phyloP scores from a whole-genome alignment of 1,140 invertebrate genomes.

The Drusus annulatus region DNA sequence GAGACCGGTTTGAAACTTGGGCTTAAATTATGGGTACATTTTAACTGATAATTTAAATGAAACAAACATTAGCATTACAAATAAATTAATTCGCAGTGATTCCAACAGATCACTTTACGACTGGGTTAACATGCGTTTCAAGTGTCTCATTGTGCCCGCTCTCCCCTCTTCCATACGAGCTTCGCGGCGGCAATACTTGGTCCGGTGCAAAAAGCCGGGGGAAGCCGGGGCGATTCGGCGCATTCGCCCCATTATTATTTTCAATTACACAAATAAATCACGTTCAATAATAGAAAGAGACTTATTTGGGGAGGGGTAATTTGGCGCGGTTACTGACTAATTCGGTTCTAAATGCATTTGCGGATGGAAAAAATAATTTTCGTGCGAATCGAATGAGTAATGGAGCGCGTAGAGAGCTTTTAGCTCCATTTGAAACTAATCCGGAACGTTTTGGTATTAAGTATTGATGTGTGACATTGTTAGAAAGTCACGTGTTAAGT shows the following conservation, averaged over 20 bases:
- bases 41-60: background rate
- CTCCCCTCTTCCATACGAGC: slow-evolving; percentile 13
- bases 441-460: background rate
- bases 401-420: slow-evolving; percentile 10
- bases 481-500: slow-evolving; percentile 8
- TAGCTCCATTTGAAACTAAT: background rate
- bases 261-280: slow-evolving; percentile 45
- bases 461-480: background rate
- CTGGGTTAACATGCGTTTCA: slow-evolving; percentile 39
- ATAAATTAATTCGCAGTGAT: slow-evolving; percentile 29
- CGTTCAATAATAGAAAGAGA: slow-evolving; percentile 27
- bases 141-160: slow-evolving; percentile 16
- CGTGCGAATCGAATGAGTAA: slow-evolving; percentile 32
- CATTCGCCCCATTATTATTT: slow-evolving; percentile 42
- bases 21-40: no score
- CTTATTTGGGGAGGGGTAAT: slow-evolving; percentile 8
- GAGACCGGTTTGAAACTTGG: no score
- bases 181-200: background rate
- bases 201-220: background rate
- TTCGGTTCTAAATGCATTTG: slow-evolving; percentile 36
- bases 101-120: slow-evolving; percentile 29
- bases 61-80: slow-evolving; percentile 22
- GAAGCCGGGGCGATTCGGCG: slow-evolving; percentile 19
- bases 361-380: slow-evolving; percentile 8
- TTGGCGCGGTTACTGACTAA: slow-evolving; percentile 22